These are phyloP conservation scores for Microtus ochrogaster DNA, from an alignment of 2,113 vertebrate genomes.

Conservation along the genomic window DNA sequence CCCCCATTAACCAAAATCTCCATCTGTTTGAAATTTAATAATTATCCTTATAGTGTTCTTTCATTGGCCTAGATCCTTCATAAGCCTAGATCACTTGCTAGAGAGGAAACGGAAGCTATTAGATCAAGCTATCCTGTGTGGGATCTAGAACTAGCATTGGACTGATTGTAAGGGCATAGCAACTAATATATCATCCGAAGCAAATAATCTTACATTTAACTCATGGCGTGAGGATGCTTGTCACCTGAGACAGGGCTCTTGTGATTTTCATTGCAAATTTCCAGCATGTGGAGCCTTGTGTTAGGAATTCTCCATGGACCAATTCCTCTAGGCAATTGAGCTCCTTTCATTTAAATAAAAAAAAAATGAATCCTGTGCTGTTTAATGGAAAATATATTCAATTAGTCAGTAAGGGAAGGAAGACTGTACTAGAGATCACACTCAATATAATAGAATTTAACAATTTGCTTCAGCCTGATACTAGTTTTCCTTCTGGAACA, in stretches of 20 bases:
- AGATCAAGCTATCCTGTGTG: not conserved
- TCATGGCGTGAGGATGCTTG: not conserved
- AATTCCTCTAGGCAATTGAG: not conserved
- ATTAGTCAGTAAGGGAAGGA: conserved; percentile 34
- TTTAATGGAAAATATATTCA: conserved; percentile 41
- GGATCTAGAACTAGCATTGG: not conserved
- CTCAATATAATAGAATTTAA: conserved; percentile 39
- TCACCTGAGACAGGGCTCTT: not conserved
- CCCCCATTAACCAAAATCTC: not conserved
- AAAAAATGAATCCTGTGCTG: not conserved
- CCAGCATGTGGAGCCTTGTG: not conserved
- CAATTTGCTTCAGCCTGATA: conserved; percentile 42
- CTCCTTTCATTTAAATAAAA: not conserved
- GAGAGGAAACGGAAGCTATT: not conserved
- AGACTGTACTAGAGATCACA: not conserved
- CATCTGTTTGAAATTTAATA: conserved; percentile 32
- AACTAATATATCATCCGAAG: conserved; percentile 10
- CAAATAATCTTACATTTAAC: conserved; percentile 13
- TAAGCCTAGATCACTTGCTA: not conserved
- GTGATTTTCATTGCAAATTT: conserved; percentile 11
- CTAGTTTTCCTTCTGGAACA: not conserved
- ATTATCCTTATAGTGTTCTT: not conserved
- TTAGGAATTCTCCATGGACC: conserved; percentile 5
- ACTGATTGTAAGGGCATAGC: not conserved
- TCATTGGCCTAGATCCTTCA: not conserved